Conservation (phyloP, 2,797 vertebrate genomes). For the Antennarius maculatus region DNA sequence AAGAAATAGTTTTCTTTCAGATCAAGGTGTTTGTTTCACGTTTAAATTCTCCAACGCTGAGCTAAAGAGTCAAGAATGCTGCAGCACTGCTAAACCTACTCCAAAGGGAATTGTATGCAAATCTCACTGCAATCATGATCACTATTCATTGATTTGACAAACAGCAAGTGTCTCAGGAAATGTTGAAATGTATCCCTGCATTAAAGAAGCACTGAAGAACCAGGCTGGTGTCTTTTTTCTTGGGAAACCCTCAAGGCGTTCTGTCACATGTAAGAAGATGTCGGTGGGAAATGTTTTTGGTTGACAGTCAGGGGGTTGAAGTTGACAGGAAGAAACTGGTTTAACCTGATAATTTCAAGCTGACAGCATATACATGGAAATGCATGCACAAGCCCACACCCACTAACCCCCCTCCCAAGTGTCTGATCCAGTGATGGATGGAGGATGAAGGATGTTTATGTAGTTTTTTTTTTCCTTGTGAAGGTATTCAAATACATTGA, state of each 20-base stretch:
- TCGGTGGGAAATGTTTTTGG: slow-evolving; percentile 39
- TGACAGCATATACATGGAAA: slow-evolving; percentile 11
- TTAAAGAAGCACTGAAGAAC: background rate
- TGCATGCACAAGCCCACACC: slow-evolving; percentile 5
- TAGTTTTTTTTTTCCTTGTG: background rate
- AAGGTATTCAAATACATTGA: slow-evolving; percentile 20
- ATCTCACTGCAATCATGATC: slow-evolving; percentile 6
- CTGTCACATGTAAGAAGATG: slow-evolving; percentile 30
- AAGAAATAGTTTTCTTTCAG: no score
- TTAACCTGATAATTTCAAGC: slow-evolving; percentile 58
- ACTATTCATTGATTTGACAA: background rate
- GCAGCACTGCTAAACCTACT: background rate
- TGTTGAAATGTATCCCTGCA: background rate
- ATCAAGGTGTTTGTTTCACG: no score
- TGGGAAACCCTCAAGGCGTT: slow-evolving; percentile 25
- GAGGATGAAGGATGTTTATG: slow-evolving; percentile 14
- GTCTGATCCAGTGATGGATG: background rate
- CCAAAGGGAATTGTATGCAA: background rate
- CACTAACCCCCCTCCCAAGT: no score
- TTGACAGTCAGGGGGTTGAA: slow-evolving; percentile 34
- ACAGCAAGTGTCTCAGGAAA: background rate
- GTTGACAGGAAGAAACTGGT: slow-evolving; percentile 63
- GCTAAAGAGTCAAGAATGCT: slow-evolving; percentile 1
- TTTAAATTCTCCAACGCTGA: background rate
- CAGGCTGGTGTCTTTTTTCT: slow-evolving; percentile 12